phyloP scores from a whole-genome alignment of 2,113 vertebrate species.

The human (Homo sapiens) region DNA sequence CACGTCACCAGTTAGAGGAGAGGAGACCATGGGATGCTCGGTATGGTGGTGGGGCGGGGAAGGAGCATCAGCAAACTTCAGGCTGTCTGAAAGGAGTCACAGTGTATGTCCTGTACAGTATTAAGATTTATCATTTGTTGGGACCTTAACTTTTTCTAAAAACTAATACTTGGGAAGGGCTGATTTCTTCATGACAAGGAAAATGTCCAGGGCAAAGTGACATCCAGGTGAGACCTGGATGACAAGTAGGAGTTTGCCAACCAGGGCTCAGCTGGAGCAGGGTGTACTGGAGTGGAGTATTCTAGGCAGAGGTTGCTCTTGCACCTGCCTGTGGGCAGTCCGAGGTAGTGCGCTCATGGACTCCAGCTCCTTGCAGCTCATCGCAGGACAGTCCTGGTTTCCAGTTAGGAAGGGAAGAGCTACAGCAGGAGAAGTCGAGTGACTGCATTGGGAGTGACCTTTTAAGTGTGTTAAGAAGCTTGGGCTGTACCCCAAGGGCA shows the following conservation, averaged over 20 bases:
- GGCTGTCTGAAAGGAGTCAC: neutral
- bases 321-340: neutral
- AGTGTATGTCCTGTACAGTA: neutral
- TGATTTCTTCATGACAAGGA: neutral
- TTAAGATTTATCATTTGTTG: neutral
- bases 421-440: neutral
- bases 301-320: neutral
- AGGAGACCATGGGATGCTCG: neutral
- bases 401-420: neutral
- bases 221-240: neutral
- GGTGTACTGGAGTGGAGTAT: neutral
- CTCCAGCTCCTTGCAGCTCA: neutral
- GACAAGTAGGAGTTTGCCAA: neutral
- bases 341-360: rapidly evolving
- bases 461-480: neutral
- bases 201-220: neutral
- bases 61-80: neutral
- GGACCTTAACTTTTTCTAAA: neutral
- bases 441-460: neutral
- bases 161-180: neutral
- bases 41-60: rapidly evolving
- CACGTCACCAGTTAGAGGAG: neutral
- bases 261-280: too few species aligned
- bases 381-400: neutral
- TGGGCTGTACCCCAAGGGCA: neutral